Evolutionary conservation across 1,140 invertebrate species (phyloP), one percentile per base, ranked within the genome.

Genomic region (Ceratitis capitata): DNA sequence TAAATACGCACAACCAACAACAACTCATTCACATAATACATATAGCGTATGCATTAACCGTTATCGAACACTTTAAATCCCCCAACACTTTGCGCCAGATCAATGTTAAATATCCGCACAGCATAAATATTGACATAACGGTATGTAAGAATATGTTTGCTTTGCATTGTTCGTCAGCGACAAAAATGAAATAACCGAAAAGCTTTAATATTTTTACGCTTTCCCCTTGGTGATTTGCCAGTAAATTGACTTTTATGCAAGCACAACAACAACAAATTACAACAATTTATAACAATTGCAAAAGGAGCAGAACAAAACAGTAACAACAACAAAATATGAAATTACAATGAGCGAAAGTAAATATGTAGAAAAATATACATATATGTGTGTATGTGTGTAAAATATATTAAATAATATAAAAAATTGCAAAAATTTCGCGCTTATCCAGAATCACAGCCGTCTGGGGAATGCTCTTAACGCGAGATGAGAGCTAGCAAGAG

Each of bases 191-290:
- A 69, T 69, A 69, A 39, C 32, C 5, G n/a, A n/a, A n/a, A 5
- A 69, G 64, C 64, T 69, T 42, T 19, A 16, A 23, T 19, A 26
- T 32, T 14, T n/a, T 14, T n/a, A 16, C 35, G 64, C 64, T 42
- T 69, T 39, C 35, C n/a, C 35, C 64, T 69, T 69, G n/a, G 35
- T 10, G 64, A 42, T 19, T 69, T 69, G 64, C 35, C 64, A 69
- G 14, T 69, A 69, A 39, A 39, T 69, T 69, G 32, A 69, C 29
- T 69, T 69, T 69, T 69, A n/a, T 64, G 9, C 61, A 64, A 64
- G 6, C 5, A 12, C 49, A 51, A 51, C 7, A 51, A 51, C 51
- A 56, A 56, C 5, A 53, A 5, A 2, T 5, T n/a, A n/a, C n/a
- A n/a, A n/a, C n/a, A 19, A 19, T n/a, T 56, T 14, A 56, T 19